These are phyloP conservation scores for Halocynthia aurantium DNA, from an alignment of 23 tunicate genomes.

Conservation along the genomic window DNA sequence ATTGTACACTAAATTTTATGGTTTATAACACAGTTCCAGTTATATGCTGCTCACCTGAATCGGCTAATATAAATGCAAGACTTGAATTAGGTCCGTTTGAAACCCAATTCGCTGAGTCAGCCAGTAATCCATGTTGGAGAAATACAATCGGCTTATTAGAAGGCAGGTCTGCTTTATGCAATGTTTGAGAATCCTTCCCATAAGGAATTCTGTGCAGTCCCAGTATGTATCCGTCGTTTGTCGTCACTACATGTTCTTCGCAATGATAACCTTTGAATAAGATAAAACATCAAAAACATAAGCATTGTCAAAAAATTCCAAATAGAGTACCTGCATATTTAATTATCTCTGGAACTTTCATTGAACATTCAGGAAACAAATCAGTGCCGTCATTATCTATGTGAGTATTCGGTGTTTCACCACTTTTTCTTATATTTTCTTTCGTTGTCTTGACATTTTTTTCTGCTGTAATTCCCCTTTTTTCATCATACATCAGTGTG, in stretches of 20 bases:
- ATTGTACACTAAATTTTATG: no score
- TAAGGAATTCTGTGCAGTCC: conserved; percentile 51
- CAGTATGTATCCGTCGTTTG: conserved; percentile 87
- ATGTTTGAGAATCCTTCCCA: conserved; percentile 3
- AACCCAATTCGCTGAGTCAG: conserved; percentile 89
- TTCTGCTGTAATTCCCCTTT: no score
- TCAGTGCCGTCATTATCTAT: not conserved
- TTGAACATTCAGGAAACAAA: conserved; percentile 4
- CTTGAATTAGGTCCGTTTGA: conserved; percentile 52
- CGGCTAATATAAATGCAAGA: conserved; percentile 74
- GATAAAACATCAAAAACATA: no score
- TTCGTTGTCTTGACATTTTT: no score
- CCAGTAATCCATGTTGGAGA: conserved; percentile 87
- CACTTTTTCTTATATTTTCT: no score
- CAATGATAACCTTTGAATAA: conserved; percentile 42
- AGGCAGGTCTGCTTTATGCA: not conserved
- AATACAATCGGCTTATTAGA: conserved; percentile 55
- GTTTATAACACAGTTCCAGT: no score
- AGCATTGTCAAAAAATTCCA: no score
- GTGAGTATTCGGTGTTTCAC: no score
- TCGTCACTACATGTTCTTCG: conserved; percentile 54
- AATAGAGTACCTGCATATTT: not conserved
- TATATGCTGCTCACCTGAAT: conserved; percentile 8
- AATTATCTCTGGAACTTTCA: conserved; percentile 18
- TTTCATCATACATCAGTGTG: no score